phyloP scores from a whole-genome alignment of 2,888 invertebrate genomes.

The Sminthurides aquaticus region DNA sequence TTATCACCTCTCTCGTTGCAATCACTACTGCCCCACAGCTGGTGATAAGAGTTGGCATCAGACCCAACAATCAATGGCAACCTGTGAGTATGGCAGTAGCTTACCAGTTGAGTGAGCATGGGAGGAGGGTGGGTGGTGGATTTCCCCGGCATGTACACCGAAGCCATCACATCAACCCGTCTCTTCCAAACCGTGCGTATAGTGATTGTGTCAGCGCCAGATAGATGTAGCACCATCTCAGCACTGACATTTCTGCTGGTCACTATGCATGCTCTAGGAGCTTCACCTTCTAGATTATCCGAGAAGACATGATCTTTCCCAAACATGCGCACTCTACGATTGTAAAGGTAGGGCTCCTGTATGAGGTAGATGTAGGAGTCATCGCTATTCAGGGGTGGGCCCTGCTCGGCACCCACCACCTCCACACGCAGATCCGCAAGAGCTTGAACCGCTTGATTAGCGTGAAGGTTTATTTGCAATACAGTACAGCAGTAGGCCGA shows the following conservation, averaged over 20 bases:
- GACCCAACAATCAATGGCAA: neutral
- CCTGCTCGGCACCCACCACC: neutral
- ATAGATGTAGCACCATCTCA: neutral
- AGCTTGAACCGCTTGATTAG: too few relatives aligned
- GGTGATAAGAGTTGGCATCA: neutral
- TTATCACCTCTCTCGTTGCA: neutral
- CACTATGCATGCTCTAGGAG: neutral
- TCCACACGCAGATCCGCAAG: neutral
- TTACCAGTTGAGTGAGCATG: neutral
- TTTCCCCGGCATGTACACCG: neutral
- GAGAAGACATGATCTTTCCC: neutral
- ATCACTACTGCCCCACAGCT: neutral
- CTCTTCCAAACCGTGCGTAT: neutral
- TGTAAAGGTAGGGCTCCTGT: neutral
- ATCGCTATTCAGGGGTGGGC: neutral
- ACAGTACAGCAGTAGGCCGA: neutral
- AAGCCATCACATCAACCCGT: neutral
- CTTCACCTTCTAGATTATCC: neutral
- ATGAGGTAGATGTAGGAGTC: neutral
- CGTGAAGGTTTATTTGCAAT: neutral
- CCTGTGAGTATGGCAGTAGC: neutral
- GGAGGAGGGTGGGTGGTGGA: neutral
- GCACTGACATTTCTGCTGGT: neutral
- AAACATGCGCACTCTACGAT: neutral
- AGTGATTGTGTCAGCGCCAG: neutral